Conservation (phyloP, 2,113 vertebrate genomes). For the Brienomyrus brachyistius region DNA sequence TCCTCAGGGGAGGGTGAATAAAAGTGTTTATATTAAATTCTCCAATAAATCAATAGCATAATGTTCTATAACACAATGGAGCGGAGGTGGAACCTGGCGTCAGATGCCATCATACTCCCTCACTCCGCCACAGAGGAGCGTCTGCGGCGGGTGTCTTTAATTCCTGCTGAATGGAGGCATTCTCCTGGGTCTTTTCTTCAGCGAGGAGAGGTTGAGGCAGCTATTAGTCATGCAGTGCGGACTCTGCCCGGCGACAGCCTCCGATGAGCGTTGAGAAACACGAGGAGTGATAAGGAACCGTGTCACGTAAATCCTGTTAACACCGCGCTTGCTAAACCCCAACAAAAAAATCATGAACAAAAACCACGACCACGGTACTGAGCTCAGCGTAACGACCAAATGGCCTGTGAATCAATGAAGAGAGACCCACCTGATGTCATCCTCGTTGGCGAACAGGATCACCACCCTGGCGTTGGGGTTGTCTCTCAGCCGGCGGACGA, state of each 20-base stretch:
- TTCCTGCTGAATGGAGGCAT: neutral
- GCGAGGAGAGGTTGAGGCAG: neutral
- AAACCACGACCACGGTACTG: neutral
- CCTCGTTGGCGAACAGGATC: constrained; percentile 90
- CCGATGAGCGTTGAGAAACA: neutral
- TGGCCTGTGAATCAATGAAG: neutral
- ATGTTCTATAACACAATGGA: neutral
- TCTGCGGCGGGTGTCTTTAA: neutral
- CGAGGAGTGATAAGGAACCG: neutral
- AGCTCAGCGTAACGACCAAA: neutral
- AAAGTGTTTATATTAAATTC: neutral
- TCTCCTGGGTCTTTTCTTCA: neutral
- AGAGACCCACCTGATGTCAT: constrained; percentile 79
- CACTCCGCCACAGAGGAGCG: neutral
- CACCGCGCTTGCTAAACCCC: neutral
- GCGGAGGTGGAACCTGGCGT: neutral
- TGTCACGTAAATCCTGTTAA: constrained; percentile 1
- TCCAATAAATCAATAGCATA: neutral
- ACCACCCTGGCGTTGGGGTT: constrained; percentile 80
- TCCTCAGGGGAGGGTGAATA: neutral
- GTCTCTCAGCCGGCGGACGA: constrained; percentile 81
- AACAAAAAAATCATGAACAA: neutral
- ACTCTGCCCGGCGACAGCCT: neutral
- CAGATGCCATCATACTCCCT: neutral
- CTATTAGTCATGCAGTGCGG: neutral